Evolutionary conservation across 2,797 vertebrate species (phyloP).

Genomic region (Antennarius maculatus): DNA sequence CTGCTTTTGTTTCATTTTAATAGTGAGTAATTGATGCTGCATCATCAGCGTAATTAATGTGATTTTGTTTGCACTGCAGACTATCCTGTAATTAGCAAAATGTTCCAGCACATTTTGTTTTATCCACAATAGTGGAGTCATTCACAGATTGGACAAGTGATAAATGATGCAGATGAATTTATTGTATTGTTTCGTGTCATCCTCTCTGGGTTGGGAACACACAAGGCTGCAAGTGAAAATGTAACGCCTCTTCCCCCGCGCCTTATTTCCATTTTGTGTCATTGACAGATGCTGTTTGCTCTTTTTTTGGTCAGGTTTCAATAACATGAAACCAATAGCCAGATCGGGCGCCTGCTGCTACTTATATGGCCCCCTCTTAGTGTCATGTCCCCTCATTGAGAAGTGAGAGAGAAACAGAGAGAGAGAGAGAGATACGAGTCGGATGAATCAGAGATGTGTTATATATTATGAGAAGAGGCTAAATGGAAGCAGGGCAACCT

Average conservation of each 20-base stretch:
- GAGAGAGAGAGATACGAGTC: conserved; percentile 28
- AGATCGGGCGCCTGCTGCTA: conserved; percentile 68
- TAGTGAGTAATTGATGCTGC: conserved; percentile 55
- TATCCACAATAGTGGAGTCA: conserved; percentile 54
- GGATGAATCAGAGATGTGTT: conserved; percentile 74
- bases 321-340: conserved; percentile 74
- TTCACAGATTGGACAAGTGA: conserved; percentile 61
- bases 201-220: conserved; percentile 33
- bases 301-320: conserved; percentile 77
- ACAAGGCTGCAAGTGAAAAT: conserved; percentile 29
- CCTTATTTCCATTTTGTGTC: conserved; percentile 69
- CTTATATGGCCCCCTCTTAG: conserved; percentile 58
- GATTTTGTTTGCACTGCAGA: conserved; percentile 58
- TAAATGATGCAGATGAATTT: conserved; percentile 62
- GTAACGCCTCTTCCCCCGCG: conserved; percentile 2
- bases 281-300: conserved; percentile 71
- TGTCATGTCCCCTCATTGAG: conserved; percentile 64
- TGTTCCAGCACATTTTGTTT: conserved; percentile 68
- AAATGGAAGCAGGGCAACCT: conserved; percentile 75
- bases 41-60: conserved; percentile 47
- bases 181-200: conserved; percentile 58
- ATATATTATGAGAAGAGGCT: conserved; percentile 76
- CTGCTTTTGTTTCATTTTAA: conserved; percentile 53
- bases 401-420: conserved; percentile 42
- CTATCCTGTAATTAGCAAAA: conserved; percentile 62